phyloP scores from a whole-genome alignment of 2,113 vertebrate species.

The Ammodytes marinus region DNA sequence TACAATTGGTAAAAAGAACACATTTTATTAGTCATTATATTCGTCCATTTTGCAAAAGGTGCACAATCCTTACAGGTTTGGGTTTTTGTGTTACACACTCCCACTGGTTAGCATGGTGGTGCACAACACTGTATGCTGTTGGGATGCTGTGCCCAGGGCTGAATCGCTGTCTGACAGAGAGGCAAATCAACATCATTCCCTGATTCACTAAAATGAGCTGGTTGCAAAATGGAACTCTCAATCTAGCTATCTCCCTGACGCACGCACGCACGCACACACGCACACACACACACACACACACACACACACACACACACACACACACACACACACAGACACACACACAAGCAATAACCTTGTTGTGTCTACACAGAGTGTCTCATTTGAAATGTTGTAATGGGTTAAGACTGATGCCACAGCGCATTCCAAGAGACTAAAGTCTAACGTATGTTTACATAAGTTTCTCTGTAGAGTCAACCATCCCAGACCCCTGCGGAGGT shows the following conservation, averaged over 20 bases:
- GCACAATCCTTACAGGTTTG: neutral
- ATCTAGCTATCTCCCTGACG: no score
- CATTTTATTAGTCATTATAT: neutral
- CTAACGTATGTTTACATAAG: no score
- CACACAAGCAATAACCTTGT: no score
- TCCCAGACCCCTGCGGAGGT: no score
- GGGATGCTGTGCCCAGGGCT: neutral
- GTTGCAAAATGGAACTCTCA: conserved; percentile 26
- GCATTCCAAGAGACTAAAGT: no score
- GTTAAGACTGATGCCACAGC: no score
- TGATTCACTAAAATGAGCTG: conserved; percentile 32
- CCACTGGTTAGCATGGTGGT: neutral
- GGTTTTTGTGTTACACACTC: conserved; percentile 1
- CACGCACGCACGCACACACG: neutral
- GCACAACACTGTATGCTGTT: neutral
- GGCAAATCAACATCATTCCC: conserved; percentile 42
- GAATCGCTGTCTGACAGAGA: neutral
- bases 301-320: neutral
- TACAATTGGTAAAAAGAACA: neutral
- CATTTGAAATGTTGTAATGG: no score
- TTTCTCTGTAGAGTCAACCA: no score
- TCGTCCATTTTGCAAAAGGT: neutral
- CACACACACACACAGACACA: no score
- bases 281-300: neutral
- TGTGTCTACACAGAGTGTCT: no score